Conservation (phyloP, 2,797 vertebrate genomes). For the Danio kyathit region DNA sequence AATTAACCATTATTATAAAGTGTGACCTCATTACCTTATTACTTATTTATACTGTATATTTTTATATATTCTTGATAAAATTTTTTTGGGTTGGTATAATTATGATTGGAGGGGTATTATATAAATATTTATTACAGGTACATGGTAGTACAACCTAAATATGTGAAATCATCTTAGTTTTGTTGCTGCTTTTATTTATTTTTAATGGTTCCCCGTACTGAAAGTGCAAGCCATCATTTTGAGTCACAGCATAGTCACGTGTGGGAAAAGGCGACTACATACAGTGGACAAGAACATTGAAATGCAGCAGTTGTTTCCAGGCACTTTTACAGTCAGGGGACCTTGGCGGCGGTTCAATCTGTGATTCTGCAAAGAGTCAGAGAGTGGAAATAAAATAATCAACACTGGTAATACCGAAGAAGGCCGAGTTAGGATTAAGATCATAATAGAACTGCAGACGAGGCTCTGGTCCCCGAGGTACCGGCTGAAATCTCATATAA, state of each 20-base stretch:
- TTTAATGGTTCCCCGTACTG: too few relatives aligned
- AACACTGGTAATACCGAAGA: conserved; percentile 16
- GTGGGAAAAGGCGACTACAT: not conserved
- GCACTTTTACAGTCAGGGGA: conserved; percentile 46
- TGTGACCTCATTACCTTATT: too few relatives aligned
- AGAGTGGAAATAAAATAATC: conserved; percentile 41
- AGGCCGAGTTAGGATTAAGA: conserved; percentile 38
- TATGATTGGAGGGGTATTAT: too few relatives aligned
- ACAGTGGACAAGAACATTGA: not conserved
- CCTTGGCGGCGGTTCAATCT: conserved; percentile 22
- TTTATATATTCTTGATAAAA: too few relatives aligned
- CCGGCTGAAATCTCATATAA: conserved; percentile 12
- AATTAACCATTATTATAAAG: too few relatives aligned
- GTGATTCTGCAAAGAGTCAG: conserved; percentile 24
- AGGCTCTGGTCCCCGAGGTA: conserved; percentile 22
- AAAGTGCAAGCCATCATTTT: too few relatives aligned
- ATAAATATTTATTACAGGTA: too few relatives aligned
- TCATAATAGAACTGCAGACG: conserved; percentile 35
- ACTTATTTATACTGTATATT: too few relatives aligned
- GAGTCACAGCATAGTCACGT: too few relatives aligned
- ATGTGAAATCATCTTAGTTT: not conserved
- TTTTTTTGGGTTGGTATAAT: too few relatives aligned
- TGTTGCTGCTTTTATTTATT: too few relatives aligned
- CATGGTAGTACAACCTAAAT: too few relatives aligned
- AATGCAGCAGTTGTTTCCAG: conserved; percentile 37